Percentiles rank a stretch among this genome's conserved stretches.
Evolutionary conservation across 2,888 invertebrate species (phyloP).

Genomic region (Archaeoteleia sp.): DNA sequence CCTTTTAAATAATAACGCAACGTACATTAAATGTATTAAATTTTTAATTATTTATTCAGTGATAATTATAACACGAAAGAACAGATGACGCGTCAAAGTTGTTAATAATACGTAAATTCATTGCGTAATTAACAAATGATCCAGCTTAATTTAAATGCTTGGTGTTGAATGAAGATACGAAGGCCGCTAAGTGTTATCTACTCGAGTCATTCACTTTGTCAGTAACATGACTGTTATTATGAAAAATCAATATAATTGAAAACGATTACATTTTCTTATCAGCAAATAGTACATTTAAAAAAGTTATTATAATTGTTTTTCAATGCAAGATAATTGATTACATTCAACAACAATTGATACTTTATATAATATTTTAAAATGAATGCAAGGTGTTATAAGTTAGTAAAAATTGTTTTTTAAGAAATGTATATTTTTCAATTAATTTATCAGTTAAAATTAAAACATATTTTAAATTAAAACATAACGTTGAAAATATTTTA

Average conservation of each 20-base stretch:
- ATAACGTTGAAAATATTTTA: not conserved
- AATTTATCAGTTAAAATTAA: not conserved
- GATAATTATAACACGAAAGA: constrained; percentile 1
- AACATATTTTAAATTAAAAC: not conserved
- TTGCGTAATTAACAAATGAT: constrained; percentile 30
- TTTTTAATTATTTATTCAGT: not conserved
- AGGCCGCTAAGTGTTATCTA: constrained; percentile 31
- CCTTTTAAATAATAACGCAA: too few species aligned
- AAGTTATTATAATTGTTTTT: too few species aligned
- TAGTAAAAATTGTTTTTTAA: not conserved
- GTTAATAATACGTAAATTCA: constrained; percentile 22
- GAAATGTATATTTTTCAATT: not conserved
- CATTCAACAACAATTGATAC: not conserved
- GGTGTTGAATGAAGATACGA: constrained; percentile 30
- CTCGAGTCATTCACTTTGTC: constrained; percentile 10
- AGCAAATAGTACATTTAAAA: too few species aligned
- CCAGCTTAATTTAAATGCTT: constrained; percentile 28
- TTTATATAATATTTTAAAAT: not conserved
- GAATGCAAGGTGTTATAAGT: not conserved
- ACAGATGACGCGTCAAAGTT: constrained; percentile 17
- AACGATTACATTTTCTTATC: constrained; percentile 24
- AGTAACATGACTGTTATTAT: constrained; percentile 11
- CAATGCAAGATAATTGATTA: not conserved
- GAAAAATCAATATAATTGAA: constrained; percentile 37
- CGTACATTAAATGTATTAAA: too few species aligned